Base-by-base conservation (phyloP, 2,113 vertebrate species). In the Silurus asotus region DNA sequence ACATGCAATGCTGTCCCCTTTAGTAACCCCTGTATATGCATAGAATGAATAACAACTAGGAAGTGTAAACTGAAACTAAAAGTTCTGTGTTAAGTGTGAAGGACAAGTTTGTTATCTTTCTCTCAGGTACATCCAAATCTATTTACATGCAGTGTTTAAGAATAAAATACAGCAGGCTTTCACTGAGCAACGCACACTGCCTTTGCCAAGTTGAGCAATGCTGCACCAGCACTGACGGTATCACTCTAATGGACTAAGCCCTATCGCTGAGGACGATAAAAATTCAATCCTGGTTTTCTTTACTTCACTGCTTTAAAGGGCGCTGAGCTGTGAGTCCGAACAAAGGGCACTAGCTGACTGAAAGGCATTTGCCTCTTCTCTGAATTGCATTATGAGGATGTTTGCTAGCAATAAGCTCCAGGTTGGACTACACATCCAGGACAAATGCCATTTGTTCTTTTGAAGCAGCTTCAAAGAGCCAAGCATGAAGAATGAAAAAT, bases 401-500 rank as follows among this genome's bases (percentile, higher is more conserved):
- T 77, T 82, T 20, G 48, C 28, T 25, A 62, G 77, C 23, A n/a
- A 82, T 58, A 83, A 59, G 13, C 74, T 53, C 59, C 70, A 77
- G 53, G 53, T 69, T 23, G 82, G 51, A 69, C 82, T 37, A 56
- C 15, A 53, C 55, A 69, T 69, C 23, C 8, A 80, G 28, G 28
- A 80, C 56, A 61, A 25, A 80, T 23, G 5, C 56, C 48, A 62
- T 75, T 82, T 81, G 56, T 82, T 85, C 74, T 87, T 89, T 87
- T 87, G 83, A 89, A 87, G 80, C 74, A 37, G 83, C 83, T 83
- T 89, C 86, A 87, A 87, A 85, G 74, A 79, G n/a, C 55, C 8
- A 83, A 83, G 65, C 51, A 56, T 23, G 64, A 69, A 70, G 64
- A 37, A 55, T 82, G 11, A 82, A 70, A 55, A 69, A 25, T 81